These are phyloP conservation scores for Brachyhypopomus occidentalis DNA, from an alignment of 2,113 vertebrate genomes.

Conservation along the genomic window DNA sequence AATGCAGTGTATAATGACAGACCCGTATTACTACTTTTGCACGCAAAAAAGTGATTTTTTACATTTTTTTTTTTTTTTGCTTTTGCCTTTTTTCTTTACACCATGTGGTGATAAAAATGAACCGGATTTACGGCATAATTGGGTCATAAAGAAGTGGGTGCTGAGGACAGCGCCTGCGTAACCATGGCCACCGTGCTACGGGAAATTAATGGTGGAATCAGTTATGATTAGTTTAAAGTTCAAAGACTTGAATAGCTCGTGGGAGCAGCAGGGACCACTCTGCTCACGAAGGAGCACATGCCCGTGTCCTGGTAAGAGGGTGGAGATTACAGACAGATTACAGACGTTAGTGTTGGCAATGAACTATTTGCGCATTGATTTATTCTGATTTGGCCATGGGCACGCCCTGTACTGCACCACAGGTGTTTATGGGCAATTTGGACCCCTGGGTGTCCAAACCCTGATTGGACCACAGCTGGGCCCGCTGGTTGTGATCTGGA, in stretches of 20 bases:
- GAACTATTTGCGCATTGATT: not conserved
- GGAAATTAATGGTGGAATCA: conserved; percentile 10
- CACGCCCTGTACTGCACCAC: not conserved
- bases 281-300: not conserved
- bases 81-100: not conserved
- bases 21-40: not conserved
- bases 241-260: not conserved
- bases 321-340: not conserved
- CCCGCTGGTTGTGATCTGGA: conserved; percentile 21
- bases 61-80: too few species aligned
- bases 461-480: conserved; percentile 35
- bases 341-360: not conserved
- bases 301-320: not conserved
- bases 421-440: not conserved
- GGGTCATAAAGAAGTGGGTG: not conserved
- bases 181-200: not conserved
- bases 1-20: conserved; percentile 11
- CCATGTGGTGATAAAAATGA: not conserved
- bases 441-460: not conserved
- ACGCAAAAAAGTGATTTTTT: not conserved
- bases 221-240: not conserved
- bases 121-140: conserved; percentile 6
- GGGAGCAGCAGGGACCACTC: not conserved
- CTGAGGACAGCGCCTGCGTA: not conserved
- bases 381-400: too few species aligned